Evolutionary conservation across 1,140 invertebrate species (phyloP).

Genomic region (Pseudomyrmex concolor): DNA sequence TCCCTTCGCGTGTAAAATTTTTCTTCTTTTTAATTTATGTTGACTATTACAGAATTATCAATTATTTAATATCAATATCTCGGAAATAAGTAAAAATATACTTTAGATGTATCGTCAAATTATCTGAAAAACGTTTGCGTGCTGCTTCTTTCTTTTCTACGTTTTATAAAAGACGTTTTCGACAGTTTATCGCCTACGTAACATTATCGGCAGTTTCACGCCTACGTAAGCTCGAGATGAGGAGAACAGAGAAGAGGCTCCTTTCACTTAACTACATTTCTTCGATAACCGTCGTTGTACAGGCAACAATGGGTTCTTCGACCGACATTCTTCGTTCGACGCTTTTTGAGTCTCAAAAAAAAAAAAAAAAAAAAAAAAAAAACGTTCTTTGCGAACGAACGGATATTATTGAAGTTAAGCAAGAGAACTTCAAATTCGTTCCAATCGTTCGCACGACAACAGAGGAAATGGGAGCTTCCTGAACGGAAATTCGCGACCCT

Average conservation of each 20-base stretch:
- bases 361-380: too few species aligned
- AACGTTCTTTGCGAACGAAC: slow-evolving; percentile 1
- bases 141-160: background rate
- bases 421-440: slow-evolving; percentile 33
- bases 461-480: slow-evolving; percentile 54
- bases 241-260: slow-evolving; percentile 9
- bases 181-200: too few species aligned
- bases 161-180: background rate
- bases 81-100: too few species aligned
- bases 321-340: background rate
- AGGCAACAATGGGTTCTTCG: background rate
- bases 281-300: slow-evolving; percentile 3
- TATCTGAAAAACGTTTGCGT: too few species aligned
- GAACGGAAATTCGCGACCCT: slow-evolving; percentile 63
- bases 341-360: background rate
- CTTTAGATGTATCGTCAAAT: too few species aligned
- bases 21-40: too few species aligned
- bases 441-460: slow-evolving; percentile 27
- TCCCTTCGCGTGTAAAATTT: too few species aligned
- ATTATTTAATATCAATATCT: too few species aligned
- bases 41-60: too few species aligned
- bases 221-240: background rate
- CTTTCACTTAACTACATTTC: slow-evolving; percentile 59
- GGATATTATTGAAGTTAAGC: slow-evolving; percentile 14
- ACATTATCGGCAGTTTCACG: background rate